Conservation (phyloP, 2,888 invertebrate species). For the Merodon equestris region DNA sequence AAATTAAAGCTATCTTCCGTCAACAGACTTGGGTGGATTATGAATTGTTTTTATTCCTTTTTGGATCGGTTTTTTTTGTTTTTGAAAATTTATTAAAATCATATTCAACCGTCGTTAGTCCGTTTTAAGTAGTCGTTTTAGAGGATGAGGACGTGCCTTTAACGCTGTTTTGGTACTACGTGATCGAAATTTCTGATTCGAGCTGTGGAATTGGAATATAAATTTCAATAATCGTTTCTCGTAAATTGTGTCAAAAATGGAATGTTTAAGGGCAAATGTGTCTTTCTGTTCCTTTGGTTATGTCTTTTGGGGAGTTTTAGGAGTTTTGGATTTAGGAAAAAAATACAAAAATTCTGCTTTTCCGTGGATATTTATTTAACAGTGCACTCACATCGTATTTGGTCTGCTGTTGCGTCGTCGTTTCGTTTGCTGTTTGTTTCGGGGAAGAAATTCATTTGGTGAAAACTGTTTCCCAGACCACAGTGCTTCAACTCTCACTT, state of each 20-base stretch:
- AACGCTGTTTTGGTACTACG: slow-evolving; percentile 42
- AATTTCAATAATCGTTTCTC: slow-evolving; percentile 63
- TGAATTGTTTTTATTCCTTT: slow-evolving; percentile 1
- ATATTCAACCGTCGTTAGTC: slow-evolving; percentile 32
- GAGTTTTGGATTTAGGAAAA: too few relatives aligned
- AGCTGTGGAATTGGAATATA: slow-evolving; percentile 43
- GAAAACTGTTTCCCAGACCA: too few relatives aligned
- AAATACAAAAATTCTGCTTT: too few relatives aligned
- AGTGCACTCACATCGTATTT: too few relatives aligned
- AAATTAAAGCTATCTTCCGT: slow-evolving; percentile 18
- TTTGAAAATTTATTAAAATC: slow-evolving; percentile 36
- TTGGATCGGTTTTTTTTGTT: not conserved
- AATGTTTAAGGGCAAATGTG: not conserved
- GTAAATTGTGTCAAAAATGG: slow-evolving; percentile 62
- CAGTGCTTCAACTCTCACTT: too few relatives aligned
- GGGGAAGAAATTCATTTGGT: too few relatives aligned
- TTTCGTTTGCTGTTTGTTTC: too few relatives aligned
- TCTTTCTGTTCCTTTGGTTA: too few relatives aligned
- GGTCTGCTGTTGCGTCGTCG: too few relatives aligned
- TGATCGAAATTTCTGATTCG: slow-evolving; percentile 54
- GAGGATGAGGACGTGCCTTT: slow-evolving; percentile 45
- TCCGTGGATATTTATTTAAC: too few relatives aligned
- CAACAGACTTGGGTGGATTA: not conserved
- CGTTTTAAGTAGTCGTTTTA: slow-evolving; percentile 31
- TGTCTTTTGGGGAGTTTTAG: too few relatives aligned